Percentiles rank a stretch among this genome's conserved stretches.
These are phyloP conservation scores for Poeciliopsis turneri DNA, from an alignment of 2,797 vertebrate genomes.

Conservation along the genomic window DNA sequence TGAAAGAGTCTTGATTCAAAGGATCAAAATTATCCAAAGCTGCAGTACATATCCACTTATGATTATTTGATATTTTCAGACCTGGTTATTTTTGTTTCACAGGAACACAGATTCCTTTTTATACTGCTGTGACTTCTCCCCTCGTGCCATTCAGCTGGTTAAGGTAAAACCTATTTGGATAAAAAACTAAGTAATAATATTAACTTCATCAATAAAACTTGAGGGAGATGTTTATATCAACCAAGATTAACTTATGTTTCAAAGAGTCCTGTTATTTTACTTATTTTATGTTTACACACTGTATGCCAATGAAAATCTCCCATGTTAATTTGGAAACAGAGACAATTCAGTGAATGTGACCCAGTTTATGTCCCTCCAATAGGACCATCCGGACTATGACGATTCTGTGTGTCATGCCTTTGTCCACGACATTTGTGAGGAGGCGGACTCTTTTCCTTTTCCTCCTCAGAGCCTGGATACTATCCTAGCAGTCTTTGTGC, in stretches of 20 bases:
- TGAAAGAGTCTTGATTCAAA: not conserved
- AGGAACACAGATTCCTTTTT: constrained; percentile 82
- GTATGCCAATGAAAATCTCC: not conserved
- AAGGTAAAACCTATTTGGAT: constrained; percentile 79
- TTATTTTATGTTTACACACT: not conserved
- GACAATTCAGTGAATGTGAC: constrained; percentile 1
- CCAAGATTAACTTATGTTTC: not conserved
- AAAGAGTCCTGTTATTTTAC: not conserved
- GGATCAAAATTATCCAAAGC: not conserved
- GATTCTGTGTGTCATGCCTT: constrained; percentile 85
- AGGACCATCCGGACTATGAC: constrained; percentile 87
- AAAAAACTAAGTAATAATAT: not conserved
- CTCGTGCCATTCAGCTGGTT: constrained; percentile 86
- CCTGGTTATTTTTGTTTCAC: constrained; percentile 37
- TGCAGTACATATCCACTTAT: not conserved
- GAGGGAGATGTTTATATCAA: not conserved
- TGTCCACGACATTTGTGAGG: constrained; percentile 88
- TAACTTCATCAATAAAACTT: not conserved
- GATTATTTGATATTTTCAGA: constrained; percentile 8
- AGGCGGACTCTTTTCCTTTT: constrained; percentile 84
- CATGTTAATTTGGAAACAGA: not conserved
- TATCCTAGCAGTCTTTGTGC: constrained; percentile 91
- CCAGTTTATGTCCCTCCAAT: constrained; percentile 33
- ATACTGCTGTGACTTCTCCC: constrained; percentile 94
- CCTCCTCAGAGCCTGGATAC: constrained; percentile 87